These are phyloP conservation scores for Rhinatrema bivittatum DNA, from an alignment of 2,797 vertebrate genomes.

Conservation along the genomic window DNA sequence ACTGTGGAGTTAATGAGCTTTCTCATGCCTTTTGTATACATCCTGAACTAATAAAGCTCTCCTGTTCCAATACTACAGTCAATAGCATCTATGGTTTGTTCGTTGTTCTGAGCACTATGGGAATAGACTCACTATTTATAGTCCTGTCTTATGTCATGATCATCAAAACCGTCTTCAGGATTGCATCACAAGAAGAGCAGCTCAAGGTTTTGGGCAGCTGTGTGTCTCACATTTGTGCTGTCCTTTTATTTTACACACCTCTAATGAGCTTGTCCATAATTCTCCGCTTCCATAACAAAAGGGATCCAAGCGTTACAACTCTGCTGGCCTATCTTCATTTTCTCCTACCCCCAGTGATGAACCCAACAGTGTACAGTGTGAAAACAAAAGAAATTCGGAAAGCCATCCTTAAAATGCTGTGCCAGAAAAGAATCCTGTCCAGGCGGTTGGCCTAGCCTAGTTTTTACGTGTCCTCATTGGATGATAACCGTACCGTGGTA, in stretches of 20 bases:
- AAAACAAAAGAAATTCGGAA: no score
- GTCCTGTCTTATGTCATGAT: conserved; percentile 15
- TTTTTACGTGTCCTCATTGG: no score
- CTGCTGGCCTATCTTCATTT: conserved; percentile 32
- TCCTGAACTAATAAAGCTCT: conserved; percentile 25
- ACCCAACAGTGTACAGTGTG: no score
- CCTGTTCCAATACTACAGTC: conserved; percentile 26
- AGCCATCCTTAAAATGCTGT: no score
- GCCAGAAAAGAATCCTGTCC: no score
- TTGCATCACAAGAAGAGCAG: conserved; percentile 12
- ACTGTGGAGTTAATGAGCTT: conserved; percentile 3
- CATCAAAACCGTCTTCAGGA: conserved; percentile 6
- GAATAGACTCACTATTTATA: conserved; percentile 4
- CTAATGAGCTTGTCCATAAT: conserved; percentile 30
- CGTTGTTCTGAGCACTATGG: conserved; percentile 16
- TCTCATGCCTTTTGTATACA: conserved; percentile 25
- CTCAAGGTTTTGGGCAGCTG: conserved; percentile 37
- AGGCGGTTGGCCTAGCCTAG: no score
- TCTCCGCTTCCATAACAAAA: conserved; percentile 28
- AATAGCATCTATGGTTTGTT: conserved; percentile 26
- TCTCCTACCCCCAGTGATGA: conserved; percentile 29
- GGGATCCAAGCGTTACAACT: conserved; percentile 19
- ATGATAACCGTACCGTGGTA: no score
- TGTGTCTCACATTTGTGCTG: conserved; percentile 34
- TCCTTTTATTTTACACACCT: conserved; percentile 29